Evolutionary conservation across 2,113 vertebrate species (phyloP).

Genomic region (Formicarius rufipectus): DNA sequence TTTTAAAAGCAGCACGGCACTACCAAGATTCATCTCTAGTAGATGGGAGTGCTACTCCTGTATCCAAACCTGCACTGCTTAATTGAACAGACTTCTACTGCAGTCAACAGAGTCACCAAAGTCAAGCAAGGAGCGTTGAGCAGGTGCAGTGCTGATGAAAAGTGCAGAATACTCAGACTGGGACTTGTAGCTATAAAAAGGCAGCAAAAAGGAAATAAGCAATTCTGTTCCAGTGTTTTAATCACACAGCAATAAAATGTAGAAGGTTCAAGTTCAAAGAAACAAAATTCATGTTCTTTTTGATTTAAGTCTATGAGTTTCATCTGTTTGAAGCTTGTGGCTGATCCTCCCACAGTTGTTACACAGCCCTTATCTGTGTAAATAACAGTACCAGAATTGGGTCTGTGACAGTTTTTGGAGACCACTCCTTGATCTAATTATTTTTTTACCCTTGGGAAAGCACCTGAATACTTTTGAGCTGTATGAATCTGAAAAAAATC

Average conservation of each 20-base stretch:
- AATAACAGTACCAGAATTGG: conserved; percentile 14
- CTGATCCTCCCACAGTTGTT: conserved; percentile 37
- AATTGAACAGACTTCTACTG: neutral
- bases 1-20: neutral
- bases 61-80: neutral
- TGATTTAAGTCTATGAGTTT: conserved; percentile 46
- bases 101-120: neutral
- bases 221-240: conserved; percentile 40
- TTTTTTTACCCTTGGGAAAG: neutral
- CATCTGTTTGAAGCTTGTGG: neutral
- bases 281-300: conserved; percentile 36
- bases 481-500: neutral
- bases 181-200: conserved; percentile 48
- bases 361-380: neutral
- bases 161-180: neutral
- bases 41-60: neutral
- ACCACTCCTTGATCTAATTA: conserved; percentile 29
- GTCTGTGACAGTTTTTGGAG: neutral
- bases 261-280: conserved; percentile 27
- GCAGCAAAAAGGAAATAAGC: conserved; percentile 24
- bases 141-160: neutral
- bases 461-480: neutral
- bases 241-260: conserved; percentile 30
- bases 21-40: neutral
- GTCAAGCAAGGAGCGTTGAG: neutral